A percentile compares a stretch with the other conserved stretches of the same genome.
Evolutionary conservation across 2,888 invertebrate species (phyloP).

Genomic region (Pomacea canaliculata): DNA sequence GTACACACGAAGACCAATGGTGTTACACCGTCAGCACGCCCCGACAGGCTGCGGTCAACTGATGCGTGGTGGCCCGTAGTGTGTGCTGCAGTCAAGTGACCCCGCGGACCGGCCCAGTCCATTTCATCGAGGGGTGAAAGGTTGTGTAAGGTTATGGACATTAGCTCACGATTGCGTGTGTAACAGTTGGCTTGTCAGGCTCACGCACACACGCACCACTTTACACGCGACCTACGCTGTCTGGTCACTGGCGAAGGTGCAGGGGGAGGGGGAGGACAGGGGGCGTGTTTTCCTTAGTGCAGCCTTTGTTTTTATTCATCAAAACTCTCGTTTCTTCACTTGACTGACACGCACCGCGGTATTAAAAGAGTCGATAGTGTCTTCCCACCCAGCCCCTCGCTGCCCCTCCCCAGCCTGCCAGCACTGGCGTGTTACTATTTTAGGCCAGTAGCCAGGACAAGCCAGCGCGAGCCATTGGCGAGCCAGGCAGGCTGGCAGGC

Average conservation of each 20-base stretch:
- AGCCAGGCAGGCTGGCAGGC: slow-evolving; percentile 6
- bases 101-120: slow-evolving; percentile 51
- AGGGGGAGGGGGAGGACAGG: not conserved
- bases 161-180: slow-evolving; percentile 32
- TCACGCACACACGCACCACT: slow-evolving; percentile 15
- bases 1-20: not conserved
- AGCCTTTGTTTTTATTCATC: not conserved
- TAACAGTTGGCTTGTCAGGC: slow-evolving; percentile 31
- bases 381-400: slow-evolving; percentile 5
- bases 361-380: slow-evolving; percentile 5
- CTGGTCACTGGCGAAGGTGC: slow-evolving; percentile 7
- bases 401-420: slow-evolving; percentile 5
- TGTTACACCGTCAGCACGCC: slow-evolving; percentile 32
- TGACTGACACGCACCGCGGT: slow-evolving; percentile 1
- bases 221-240: not conserved
- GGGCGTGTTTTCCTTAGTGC: slow-evolving; percentile 8
- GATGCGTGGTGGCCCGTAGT: slow-evolving; percentile 53
- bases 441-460: slow-evolving; percentile 25
- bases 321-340: slow-evolving; percentile 4
- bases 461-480: slow-evolving; percentile 22
- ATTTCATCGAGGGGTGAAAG: slow-evolving; percentile 50
- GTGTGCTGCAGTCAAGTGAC: slow-evolving; percentile 53
- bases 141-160: slow-evolving; percentile 38
- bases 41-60: slow-evolving; percentile 51
- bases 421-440: slow-evolving; percentile 24